Base-by-base conservation (phyloP, 2,797 vertebrate genomes). In the Sandelia bainsii region DNA sequence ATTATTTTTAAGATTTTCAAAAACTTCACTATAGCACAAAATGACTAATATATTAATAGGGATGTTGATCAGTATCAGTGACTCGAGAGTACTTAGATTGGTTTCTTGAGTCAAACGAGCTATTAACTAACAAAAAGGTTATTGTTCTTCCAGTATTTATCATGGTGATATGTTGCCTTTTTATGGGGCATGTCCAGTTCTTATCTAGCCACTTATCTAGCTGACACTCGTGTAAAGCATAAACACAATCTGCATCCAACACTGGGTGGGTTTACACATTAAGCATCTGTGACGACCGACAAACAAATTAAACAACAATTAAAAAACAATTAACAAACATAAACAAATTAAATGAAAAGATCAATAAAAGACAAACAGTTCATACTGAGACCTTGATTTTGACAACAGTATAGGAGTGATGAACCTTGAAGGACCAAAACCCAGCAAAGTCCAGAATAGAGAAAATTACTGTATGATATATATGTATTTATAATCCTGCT, bases 101-200 rank as follows among this genome's bases (percentile, higher is more conserved):
- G 42, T 22, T 49, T 45, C 25, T 62, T 16, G 13, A 78, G 44
- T 16, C 27, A 62, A 56, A 58, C 34, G 10, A 45, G 17, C 17
- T 9, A 29, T 39, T 5, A 4, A 39, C 17, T 16, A 1, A 20
- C 53, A 29, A 14, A 49, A 50, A 11, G 16, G 61, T 56, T 23
- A 27, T 1, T 17, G 4, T 49, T 52, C 8, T 45, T 57, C 19
- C 22, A 57, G 34, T 39, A 27, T 70, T 49, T 34, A 29, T 50
- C n/a, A 61, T 0, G 8, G 39, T 20, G 42, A 60, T 45, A 20
- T 67, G 42, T 40, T 63, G 17, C 23, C 29, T 65, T 46, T 49
- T 57, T 1, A 45, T 4, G 0, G 3, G 27, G 37, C 54, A 2
- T 23, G 22, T 70, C 23, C 4, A 67, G 48, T 50, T 44, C 34